Evolutionary conservation across 2,113 vertebrate species (phyloP), one percentile per base, ranked within the genome.

Genomic region (Rana temporaria): DNA sequence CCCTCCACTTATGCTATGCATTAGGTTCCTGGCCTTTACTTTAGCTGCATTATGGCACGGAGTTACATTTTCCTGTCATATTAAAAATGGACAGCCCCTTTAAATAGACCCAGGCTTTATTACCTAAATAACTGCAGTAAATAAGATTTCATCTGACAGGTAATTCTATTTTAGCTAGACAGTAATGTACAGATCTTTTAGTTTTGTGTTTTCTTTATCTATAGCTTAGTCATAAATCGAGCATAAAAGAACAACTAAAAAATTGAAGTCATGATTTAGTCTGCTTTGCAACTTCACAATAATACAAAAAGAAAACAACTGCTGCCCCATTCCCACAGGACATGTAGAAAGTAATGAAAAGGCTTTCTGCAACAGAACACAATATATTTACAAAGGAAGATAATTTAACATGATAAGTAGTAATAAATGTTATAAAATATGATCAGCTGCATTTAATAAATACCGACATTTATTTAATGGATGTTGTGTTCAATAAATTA

Each of bases 341-440:
- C 53, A 67, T 59, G 71, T 75, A 74, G 70, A 53, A 82, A 74
- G 62, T 73, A 82, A 82, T 75, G 80, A 82, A 82, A 82, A 82
- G 70, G 53, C n/a, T 82, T 82, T 82, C 70, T 82, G 62, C 70
- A 57, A 38, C 80, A 67, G 80, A 82, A 75, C 52, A 42, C 63
- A 82, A 82, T 82, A 82, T 82, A 82, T 82, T 82, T 75, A 82
- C 80, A 67, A 82, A 82, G 60, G 30, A 59, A 74, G 62, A 82
- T 82, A 82, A 75, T 82, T 75, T 75, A 82, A 82, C 63, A 75
- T 82, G 80, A 82, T 82, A 82, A 74, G 62, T 75, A 64, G 80
- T 75, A 82, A 82, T 82, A 82, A 75, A 82, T 82, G 80, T 82
- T 82, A 74, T 22, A 75, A 82, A 82, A 82, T 82, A 82, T 82